Conservation (phyloP, 2,888 invertebrate species). For the Leptopterna dolabrata region DNA sequence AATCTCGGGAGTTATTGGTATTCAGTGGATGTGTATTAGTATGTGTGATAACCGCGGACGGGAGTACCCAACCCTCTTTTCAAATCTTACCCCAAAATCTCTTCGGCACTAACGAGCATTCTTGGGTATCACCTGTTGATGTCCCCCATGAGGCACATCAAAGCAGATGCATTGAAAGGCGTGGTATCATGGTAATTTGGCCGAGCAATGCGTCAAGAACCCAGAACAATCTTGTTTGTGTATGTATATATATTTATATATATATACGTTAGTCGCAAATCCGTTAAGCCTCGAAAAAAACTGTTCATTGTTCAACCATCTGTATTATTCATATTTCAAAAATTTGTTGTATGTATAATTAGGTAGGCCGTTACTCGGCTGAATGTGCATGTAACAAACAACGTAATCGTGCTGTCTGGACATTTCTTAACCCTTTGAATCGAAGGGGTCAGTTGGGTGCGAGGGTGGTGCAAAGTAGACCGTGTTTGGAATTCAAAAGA, state of each 20-base stretch:
- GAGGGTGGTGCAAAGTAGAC: neutral
- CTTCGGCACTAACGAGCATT: neutral
- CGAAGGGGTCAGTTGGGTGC: neutral
- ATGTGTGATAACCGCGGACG: neutral
- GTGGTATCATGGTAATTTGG: neutral
- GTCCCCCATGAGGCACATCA: neutral
- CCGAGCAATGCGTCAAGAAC: neutral
- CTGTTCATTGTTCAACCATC: neutral
- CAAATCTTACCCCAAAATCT: neutral
- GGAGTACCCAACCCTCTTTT: neutral
- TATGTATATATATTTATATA: too few species aligned
- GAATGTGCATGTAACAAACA: neutral
- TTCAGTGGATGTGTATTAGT: neutral
- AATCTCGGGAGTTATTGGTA: neutral
- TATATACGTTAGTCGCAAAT: conserved; percentile 1
- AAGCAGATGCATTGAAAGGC: neutral
- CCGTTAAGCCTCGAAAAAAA: neutral
- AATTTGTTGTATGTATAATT: neutral
- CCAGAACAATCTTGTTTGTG: conserved; percentile 6
- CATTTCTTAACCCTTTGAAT: neutral
- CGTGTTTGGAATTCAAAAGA: neutral
- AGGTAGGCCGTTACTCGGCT: neutral
- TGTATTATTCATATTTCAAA: neutral
- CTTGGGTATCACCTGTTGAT: neutral
- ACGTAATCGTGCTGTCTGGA: neutral